Evolutionary conservation across 2,113 vertebrate species (phyloP).

Genomic region (Burhinus oedicnemus): DNA sequence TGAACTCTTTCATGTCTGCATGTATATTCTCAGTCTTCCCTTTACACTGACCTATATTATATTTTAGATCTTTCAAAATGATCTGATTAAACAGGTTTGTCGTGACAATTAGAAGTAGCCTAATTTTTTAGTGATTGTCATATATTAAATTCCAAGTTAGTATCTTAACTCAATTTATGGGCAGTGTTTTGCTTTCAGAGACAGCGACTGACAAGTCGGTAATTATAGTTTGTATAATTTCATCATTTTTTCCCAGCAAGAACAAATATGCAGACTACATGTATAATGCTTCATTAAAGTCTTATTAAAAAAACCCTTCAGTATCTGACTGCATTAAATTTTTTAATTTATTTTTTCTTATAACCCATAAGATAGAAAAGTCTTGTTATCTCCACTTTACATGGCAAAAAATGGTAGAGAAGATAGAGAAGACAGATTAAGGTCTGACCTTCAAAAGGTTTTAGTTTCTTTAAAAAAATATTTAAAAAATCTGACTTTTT

Average conservation of each 20-base stretch:
- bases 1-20: not conserved
- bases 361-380: not conserved
- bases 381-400: not conserved
- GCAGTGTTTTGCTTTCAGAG: conserved; percentile 1
- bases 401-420: not conserved
- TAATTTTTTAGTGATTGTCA: not conserved
- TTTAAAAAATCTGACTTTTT: not conserved
- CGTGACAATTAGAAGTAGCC: not conserved
- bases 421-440: not conserved
- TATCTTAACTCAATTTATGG: not conserved
- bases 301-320: not conserved
- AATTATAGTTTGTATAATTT: conserved; percentile 28
- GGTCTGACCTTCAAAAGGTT: not conserved
- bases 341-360: not conserved
- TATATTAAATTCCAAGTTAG: not conserved
- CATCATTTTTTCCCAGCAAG: not conserved
- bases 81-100: not conserved
- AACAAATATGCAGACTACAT: not conserved
- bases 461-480: not conserved
- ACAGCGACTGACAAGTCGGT: not conserved
- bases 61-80: not conserved
- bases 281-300: not conserved
- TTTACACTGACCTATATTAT: not conserved
- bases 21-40: not conserved
- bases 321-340: not conserved